Percentiles rank a stretch among this genome's conserved stretches.
Evolutionary conservation across 2,797 vertebrate genomes (phyloP).

Genomic region (Bryconaethiops microstoma): DNA sequence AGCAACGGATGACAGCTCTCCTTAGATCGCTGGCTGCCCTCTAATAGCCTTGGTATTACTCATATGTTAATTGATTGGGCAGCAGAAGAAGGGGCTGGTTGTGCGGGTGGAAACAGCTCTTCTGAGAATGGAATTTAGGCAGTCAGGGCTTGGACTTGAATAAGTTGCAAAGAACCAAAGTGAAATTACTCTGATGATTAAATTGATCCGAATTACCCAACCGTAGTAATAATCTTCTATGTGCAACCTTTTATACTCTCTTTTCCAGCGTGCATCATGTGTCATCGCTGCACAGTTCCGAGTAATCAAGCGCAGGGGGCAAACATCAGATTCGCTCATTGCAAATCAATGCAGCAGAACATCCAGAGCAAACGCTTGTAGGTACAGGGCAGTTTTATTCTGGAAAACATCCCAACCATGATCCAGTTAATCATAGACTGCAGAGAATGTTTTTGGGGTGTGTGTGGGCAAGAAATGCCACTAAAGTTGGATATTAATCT

Average conservation of each 20-base stretch:
- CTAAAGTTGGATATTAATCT: slow-evolving; percentile 38
- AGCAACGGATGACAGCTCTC: slow-evolving; percentile 85
- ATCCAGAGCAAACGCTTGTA: slow-evolving; percentile 43
- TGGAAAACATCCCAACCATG: slow-evolving; percentile 42
- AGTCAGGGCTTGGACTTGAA: slow-evolving; percentile 39
- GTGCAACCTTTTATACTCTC: background rate
- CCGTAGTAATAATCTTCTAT: slow-evolving; percentile 31
- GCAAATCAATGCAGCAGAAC: background rate
- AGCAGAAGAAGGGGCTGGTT: slow-evolving; percentile 60
- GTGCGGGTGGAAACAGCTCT: slow-evolving; percentile 56
- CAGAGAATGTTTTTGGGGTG: slow-evolving; percentile 52
- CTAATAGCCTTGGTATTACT: slow-evolving; percentile 82
- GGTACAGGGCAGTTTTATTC: slow-evolving; percentile 33
- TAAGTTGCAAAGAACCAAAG: slow-evolving; percentile 45
- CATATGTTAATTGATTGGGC: slow-evolving; percentile 88
- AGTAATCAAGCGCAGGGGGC: slow-evolving; percentile 24
- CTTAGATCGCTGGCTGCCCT: slow-evolving; percentile 79
- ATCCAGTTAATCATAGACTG: slow-evolving; percentile 43
- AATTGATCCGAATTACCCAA: slow-evolving; percentile 47
- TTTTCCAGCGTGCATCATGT: slow-evolving; percentile 29
- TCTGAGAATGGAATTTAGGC: slow-evolving; percentile 39
- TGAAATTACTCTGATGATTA: slow-evolving; percentile 47
- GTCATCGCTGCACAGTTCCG: slow-evolving; percentile 21
- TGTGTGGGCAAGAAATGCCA: background rate
- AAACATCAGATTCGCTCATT: slow-evolving; percentile 15